These are phyloP conservation scores for Cyclargus thomasi DNA, from an alignment of 1,140 invertebrate genomes.

Conservation along the genomic window DNA sequence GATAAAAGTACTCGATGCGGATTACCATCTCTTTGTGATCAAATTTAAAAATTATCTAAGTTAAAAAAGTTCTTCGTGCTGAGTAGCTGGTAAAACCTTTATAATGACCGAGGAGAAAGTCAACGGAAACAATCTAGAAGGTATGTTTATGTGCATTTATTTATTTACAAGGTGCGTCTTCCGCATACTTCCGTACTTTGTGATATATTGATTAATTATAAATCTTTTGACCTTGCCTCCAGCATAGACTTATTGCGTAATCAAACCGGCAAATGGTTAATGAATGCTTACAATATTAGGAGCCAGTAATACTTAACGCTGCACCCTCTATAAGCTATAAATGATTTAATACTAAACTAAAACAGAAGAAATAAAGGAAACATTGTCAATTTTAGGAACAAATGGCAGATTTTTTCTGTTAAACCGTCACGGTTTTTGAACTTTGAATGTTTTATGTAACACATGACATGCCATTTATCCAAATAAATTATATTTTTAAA, in stretches of 20 bases:
- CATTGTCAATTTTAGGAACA: too few species aligned
- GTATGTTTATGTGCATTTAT: slow-evolving; percentile 24
- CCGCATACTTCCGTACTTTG: not conserved
- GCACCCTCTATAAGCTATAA: too few species aligned
- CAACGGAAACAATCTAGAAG: slow-evolving; percentile 43
- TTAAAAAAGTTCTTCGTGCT: not conserved
- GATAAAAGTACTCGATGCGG: not conserved
- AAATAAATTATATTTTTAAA: too few species aligned
- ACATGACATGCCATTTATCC: too few species aligned
- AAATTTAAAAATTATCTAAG: not conserved
- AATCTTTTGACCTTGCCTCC: not conserved
- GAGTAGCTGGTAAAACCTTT: not conserved
- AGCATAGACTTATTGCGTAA: too few species aligned
- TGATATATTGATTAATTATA: not conserved
- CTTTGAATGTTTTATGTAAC: too few species aligned
- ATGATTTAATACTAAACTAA: too few species aligned
- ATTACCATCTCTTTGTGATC: not conserved
- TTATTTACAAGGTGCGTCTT: not conserved
- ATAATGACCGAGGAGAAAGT: slow-evolving; percentile 31
- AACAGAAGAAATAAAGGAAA: too few species aligned
- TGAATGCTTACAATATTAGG: not conserved
- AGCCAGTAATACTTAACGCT: too few species aligned
- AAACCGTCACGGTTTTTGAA: too few species aligned
- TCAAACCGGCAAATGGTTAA: too few species aligned
- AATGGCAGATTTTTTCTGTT: too few species aligned